phyloP scores from a whole-genome alignment of 2,888 invertebrate species.

The Scrobipalpa costella region DNA sequence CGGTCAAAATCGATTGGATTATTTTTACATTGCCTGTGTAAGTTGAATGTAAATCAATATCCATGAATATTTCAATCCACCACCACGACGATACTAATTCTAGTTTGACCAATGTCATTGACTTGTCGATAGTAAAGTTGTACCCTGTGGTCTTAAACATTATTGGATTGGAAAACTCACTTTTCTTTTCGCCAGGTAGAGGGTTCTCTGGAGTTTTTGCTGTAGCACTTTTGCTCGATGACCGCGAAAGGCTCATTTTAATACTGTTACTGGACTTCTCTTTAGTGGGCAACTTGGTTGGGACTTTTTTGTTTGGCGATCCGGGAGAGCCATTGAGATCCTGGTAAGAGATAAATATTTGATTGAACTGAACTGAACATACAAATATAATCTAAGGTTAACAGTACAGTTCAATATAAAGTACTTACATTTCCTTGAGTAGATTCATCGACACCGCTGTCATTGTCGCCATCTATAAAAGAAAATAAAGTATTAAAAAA shows the following conservation, averaged over 20 bases:
- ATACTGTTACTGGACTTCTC: conserved; percentile 73
- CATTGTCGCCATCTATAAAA: conserved; percentile 89
- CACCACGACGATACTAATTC: conserved; percentile 16
- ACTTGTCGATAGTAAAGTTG: background rate
- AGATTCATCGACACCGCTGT: conserved; percentile 90
- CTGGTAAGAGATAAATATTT: conserved; percentile 45
- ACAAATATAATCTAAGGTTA: no score
- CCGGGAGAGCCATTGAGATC: conserved; percentile 86
- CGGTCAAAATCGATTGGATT: conserved; percentile 25
- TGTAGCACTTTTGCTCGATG: conserved; percentile 82
- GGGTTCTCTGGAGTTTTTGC: conserved; percentile 87
- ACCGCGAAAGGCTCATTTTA: conserved; percentile 78
- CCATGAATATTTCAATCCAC: conserved; percentile 32
- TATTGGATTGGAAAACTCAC: conserved; percentile 67
- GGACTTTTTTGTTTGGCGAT: conserved; percentile 88
- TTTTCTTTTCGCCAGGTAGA: conserved; percentile 84
- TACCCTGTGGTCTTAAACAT: background rate
- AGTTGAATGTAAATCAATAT: conserved; percentile 17
- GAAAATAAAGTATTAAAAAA: background rate
- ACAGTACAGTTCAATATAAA: no score
- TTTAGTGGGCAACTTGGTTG: conserved; percentile 78
- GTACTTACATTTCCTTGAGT: conserved; percentile 90
- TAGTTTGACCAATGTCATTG: background rate
- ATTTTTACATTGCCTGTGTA: conserved; percentile 10
- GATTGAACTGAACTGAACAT: background rate